A percentile compares a stretch with the other conserved stretches of the same genome.
Evolutionary conservation across 2,797 vertebrate species (phyloP).

Genomic region (Sitta carolinensis): DNA sequence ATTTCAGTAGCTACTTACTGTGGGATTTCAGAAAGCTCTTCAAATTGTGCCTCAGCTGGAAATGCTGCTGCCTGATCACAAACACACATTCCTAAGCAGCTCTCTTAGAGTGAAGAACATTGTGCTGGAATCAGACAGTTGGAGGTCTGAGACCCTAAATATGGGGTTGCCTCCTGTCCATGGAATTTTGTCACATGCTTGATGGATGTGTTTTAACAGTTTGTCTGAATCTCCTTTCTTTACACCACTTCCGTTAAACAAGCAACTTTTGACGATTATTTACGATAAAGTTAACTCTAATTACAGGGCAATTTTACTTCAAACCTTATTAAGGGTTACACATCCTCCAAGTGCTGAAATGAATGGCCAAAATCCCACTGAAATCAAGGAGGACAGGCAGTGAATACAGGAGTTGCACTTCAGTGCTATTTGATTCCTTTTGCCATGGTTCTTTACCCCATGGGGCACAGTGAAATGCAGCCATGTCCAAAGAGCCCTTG

Average conservation of each 20-base stretch:
- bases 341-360: not conserved
- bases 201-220: not conserved
- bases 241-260: not conserved
- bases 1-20: not conserved
- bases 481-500: not conserved
- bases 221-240: not conserved
- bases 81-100: not conserved
- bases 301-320: not conserved
- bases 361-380: not conserved
- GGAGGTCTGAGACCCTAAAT: not conserved
- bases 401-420: not conserved
- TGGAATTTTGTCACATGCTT: not conserved
- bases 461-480: not conserved
- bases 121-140: not conserved
- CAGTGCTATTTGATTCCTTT: not conserved
- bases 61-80: not conserved
- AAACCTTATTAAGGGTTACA: not conserved
- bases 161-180: not conserved
- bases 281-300: not conserved
- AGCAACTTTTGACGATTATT: not conserved
- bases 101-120: not conserved
- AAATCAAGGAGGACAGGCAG: not conserved
- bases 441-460: not conserved
- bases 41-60: not conserved
- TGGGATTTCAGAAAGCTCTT: not conserved